These are phyloP conservation scores for Gobio occitaniae DNA, from an alignment of 2,797 vertebrate species.

Conservation along the genomic window DNA sequence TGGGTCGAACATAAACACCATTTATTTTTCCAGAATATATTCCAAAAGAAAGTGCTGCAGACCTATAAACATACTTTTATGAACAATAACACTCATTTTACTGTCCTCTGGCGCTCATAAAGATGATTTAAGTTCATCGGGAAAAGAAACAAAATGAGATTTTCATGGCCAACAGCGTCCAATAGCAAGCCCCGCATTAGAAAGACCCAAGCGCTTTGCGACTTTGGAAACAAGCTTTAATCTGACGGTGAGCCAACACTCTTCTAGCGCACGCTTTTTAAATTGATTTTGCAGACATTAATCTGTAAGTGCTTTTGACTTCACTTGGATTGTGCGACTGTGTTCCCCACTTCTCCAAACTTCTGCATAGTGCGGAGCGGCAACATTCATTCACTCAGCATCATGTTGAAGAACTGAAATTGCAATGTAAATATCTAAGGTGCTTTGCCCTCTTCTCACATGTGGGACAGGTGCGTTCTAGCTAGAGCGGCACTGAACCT, in stretches of 20 bases:
- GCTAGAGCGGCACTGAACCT: conserved; percentile 97
- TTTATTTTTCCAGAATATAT: conserved; percentile 28
- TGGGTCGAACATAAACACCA: conserved; percentile 45
- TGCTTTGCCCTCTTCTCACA: conserved; percentile 41
- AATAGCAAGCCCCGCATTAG: conserved; percentile 15
- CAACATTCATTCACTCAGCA: conserved; percentile 69
- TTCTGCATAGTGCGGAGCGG: conserved; percentile 70
- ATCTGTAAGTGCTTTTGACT: not conserved
- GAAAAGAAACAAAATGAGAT: conserved; percentile 53
- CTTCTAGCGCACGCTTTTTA: not conserved
- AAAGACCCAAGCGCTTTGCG: conserved; percentile 57
- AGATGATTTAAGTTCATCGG: not conserved
- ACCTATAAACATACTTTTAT: conserved; percentile 1
- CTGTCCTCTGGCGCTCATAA: not conserved
- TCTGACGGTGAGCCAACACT: conserved; percentile 66
- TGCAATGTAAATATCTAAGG: conserved; percentile 63
- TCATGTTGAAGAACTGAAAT: conserved; percentile 67
- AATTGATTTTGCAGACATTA: not conserved
- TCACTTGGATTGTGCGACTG: not conserved
- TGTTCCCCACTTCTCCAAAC: conserved; percentile 19
- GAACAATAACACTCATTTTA: not conserved
- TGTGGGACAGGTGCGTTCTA: conserved; percentile 72
- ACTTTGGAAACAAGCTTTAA: conserved; percentile 54
- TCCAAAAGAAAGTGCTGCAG: conserved; percentile 44
- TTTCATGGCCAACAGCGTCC: conserved; percentile 13